These are phyloP conservation scores for Oreotrochilus melanogaster DNA, from an alignment of 2,113 vertebrate species.

Conservation along the genomic window DNA sequence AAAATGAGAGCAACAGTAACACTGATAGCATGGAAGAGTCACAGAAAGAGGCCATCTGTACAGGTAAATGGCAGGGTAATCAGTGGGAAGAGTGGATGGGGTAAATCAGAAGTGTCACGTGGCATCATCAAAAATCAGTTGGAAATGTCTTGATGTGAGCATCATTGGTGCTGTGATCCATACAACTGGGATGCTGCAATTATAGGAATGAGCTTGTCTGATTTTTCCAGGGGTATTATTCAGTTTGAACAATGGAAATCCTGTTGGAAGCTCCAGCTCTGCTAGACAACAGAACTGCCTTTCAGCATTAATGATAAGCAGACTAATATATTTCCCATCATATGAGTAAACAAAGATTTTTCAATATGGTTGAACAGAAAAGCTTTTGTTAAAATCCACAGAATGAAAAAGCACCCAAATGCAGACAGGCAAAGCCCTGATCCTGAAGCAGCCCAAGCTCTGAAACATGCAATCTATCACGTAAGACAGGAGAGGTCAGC, in stretches of 20 bases:
- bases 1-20: background rate
- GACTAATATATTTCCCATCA: background rate
- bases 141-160: background rate
- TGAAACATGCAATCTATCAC: constrained; percentile 58
- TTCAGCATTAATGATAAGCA: background rate
- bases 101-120: background rate
- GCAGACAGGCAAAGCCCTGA: background rate
- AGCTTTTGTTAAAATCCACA: background rate
- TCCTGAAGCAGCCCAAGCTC: background rate
- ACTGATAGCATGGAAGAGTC: background rate
- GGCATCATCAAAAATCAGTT: background rate
- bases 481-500: constrained; percentile 59
- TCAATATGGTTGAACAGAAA: background rate
- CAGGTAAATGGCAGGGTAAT: background rate
- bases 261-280: background rate
- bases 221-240: background rate
- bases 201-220: background rate
- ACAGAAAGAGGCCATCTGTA: background rate
- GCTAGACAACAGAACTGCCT: background rate
- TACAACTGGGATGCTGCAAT: rapidly evolving
- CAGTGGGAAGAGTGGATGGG: background rate
- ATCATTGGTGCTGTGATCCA: rapidly evolving
- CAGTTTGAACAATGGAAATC: background rate
- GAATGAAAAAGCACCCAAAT: background rate
- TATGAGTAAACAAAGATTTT: background rate